Evolutionary conservation across 2,113 vertebrate species (phyloP).

Genomic region (Oryzias javanicus): DNA sequence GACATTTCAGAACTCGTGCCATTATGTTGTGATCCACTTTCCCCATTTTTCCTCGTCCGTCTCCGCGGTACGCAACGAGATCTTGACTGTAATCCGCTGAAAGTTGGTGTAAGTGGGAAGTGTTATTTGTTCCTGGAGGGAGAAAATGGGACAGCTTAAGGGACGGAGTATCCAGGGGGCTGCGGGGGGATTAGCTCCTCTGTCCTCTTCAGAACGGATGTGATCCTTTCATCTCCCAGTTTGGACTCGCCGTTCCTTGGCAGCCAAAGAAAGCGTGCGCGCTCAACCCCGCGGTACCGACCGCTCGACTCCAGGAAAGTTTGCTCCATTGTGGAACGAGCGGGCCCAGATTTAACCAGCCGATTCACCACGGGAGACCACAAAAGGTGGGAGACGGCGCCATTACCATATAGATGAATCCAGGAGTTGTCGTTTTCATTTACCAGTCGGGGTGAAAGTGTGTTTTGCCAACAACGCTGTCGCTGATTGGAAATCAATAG

Average conservation of each 20-base stretch:
- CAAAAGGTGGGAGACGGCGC: slow-evolving; percentile 64
- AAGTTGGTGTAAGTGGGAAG: slow-evolving; percentile 73
- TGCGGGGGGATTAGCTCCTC: slow-evolving; percentile 74
- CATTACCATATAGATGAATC: slow-evolving; percentile 83
- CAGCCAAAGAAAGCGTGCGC: slow-evolving; percentile 71
- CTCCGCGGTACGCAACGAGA: slow-evolving; percentile 58
- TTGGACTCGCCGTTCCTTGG: slow-evolving; percentile 69
- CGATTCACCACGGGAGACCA: slow-evolving; percentile 59
- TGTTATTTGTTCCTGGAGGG: slow-evolving; percentile 76
- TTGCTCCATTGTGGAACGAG: slow-evolving; percentile 62
- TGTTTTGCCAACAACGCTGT: slow-evolving; percentile 56
- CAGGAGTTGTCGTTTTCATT: slow-evolving; percentile 73
- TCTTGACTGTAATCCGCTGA: slow-evolving; percentile 78
- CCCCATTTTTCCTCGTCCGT: slow-evolving; percentile 47
- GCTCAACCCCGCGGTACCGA: slow-evolving; percentile 58
- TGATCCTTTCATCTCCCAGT: slow-evolving; percentile 76
- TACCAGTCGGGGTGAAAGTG: slow-evolving; percentile 53
- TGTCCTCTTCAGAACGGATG: slow-evolving; percentile 70
- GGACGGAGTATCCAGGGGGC: slow-evolving; percentile 71
- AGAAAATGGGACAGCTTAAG: slow-evolving; percentile 73
- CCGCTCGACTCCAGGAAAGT: slow-evolving; percentile 58
- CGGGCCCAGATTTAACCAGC: slow-evolving; percentile 63
- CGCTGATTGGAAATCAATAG: slow-evolving; percentile 77
- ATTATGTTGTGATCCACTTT: slow-evolving; percentile 57
- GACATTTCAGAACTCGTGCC: slow-evolving; percentile 69